Percentiles rank a stretch among this genome's conserved stretches.
Conservation (phyloP, 2,797 vertebrate species). For the Microhierax caerulescens region DNA sequence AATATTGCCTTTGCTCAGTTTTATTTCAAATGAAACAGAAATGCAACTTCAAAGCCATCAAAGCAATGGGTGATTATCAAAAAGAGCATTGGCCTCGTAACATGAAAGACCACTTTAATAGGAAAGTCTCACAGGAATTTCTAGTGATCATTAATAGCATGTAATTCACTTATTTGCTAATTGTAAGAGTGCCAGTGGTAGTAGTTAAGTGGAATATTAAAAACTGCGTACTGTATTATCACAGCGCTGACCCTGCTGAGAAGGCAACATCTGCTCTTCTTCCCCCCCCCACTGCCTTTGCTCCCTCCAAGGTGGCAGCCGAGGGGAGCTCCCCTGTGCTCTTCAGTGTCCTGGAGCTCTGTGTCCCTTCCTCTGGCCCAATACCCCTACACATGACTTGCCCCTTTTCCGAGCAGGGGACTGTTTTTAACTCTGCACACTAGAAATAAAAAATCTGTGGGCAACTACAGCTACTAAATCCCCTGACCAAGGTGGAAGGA, state of each 20-base stretch:
- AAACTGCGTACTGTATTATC: neutral
- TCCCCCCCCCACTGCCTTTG: neutral
- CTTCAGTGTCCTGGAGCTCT: neutral
- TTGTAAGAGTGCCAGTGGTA: neutral
- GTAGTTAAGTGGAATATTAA: neutral
- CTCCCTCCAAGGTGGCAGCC: neutral
- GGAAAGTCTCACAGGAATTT: neutral
- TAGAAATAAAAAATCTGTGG: neutral
- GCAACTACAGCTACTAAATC: neutral
- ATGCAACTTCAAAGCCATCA: neutral
- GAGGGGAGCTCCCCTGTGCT: neutral
- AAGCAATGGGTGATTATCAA: neutral
- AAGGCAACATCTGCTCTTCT: neutral
- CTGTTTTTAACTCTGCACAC: neutral
- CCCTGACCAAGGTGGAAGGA: conserved; percentile 10
- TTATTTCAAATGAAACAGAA: neutral
- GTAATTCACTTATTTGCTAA: conserved; percentile 23
- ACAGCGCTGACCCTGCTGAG: neutral
- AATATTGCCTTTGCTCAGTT: neutral
- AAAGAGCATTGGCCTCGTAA: neutral
- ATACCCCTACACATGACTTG: neutral
- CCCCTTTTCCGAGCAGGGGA: neutral
- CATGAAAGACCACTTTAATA: neutral
- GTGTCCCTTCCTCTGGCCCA: accelerated
- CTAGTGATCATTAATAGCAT: conserved; percentile 13